Evolutionary conservation across 2,113 vertebrate species (phyloP).

Genomic region (Sorex araneus): DNA sequence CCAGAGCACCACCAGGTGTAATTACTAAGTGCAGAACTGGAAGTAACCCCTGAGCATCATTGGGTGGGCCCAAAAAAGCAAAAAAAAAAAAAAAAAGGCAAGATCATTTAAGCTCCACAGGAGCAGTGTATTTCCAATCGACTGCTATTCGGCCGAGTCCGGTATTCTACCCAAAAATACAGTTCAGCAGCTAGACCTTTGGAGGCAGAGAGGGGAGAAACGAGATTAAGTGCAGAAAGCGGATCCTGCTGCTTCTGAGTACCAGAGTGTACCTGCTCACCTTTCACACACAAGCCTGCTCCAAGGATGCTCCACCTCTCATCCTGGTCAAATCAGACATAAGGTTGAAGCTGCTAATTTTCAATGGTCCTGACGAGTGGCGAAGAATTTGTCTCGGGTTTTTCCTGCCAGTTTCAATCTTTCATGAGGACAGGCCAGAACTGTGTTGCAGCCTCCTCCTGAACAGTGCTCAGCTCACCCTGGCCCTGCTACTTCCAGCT

Average conservation of each 20-base stretch:
- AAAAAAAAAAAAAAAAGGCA: too few species aligned
- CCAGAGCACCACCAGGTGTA: too few species aligned
- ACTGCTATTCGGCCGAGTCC: not conserved
- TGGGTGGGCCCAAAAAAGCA: not conserved
- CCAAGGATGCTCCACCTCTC: not conserved
- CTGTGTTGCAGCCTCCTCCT: slow-evolving; percentile 13
- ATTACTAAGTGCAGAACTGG: too few species aligned
- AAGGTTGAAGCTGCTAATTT: not conserved
- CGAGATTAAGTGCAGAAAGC: not conserved
- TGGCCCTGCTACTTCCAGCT: not conserved
- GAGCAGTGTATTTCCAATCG: slow-evolving; percentile 15
- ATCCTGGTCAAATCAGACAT: not conserved
- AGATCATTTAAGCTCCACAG: not conserved
- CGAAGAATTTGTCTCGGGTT: not conserved
- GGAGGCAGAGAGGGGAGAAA: not conserved
- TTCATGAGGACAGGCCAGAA: not conserved
- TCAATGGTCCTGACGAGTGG: slow-evolving; percentile 6
- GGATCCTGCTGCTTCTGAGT: slow-evolving; percentile 11
- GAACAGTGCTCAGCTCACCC: not conserved
- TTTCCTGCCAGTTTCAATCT: slow-evolving; percentile 22
- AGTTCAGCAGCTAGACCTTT: slow-evolving; percentile 47
- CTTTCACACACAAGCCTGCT: slow-evolving; percentile 4
- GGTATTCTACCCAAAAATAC: not conserved
- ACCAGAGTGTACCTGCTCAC: not conserved
- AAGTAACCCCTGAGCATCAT: not conserved